Evolutionary conservation across 2,113 vertebrate species (phyloP).

Genomic region (Gulo gulo): DNA sequence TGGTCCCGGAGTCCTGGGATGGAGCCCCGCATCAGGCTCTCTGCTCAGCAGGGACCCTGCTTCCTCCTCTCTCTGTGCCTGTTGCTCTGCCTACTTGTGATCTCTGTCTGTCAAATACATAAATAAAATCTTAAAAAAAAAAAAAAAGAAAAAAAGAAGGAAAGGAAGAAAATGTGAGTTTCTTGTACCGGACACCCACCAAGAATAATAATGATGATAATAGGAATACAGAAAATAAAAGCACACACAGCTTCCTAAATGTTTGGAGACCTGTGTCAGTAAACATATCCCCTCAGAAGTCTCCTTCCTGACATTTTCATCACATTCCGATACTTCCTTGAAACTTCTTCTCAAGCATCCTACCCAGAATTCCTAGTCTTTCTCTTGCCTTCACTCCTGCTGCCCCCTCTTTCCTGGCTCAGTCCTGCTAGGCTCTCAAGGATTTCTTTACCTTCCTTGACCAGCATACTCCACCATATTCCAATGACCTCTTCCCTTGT

Average conservation of each 20-base stretch:
- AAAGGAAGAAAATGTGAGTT: background rate
- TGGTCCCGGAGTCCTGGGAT: too few species aligned
- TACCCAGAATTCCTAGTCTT: background rate
- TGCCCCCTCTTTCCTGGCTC: rapidly evolving
- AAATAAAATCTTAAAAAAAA: too few species aligned
- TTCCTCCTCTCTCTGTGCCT: too few species aligned
- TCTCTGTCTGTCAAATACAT: too few species aligned
- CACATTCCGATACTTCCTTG: background rate
- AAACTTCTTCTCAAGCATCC: background rate
- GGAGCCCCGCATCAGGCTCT: too few species aligned
- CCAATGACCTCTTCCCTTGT: background rate
- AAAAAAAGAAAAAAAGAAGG: too few species aligned
- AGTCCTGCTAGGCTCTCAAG: rapidly evolving
- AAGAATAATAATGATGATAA: background rate
- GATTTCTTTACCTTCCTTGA: background rate
- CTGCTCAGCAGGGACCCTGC: too few species aligned
- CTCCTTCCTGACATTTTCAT: background rate
- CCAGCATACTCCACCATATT: rapidly evolving
- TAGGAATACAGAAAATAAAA: background rate
- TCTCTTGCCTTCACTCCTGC: rapidly evolving
- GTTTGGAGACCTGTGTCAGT: background rate
- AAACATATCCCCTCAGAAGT: background rate
- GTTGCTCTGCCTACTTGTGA: too few species aligned
- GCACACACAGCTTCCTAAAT: background rate
- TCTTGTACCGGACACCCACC: background rate